Percentiles rank a stretch among this genome's conserved stretches.
phyloP scores from a whole-genome alignment of 1,140 invertebrate genomes.

The Drosophila aff. region DNA sequence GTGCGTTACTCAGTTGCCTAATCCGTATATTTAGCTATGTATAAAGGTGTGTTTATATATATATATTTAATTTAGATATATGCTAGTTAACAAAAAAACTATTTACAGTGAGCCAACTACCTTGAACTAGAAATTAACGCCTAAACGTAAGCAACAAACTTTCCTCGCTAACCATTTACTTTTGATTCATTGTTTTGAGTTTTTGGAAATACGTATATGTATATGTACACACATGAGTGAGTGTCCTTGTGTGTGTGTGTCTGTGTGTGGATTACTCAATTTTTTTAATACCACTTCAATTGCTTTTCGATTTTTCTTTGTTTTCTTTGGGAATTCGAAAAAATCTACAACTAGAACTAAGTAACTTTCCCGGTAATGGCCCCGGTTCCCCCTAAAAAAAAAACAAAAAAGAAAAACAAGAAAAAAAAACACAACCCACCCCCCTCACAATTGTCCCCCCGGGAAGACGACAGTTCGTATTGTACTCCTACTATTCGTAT shows the following conservation, averaged over 20 bases:
- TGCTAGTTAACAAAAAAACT: conserved; percentile 19
- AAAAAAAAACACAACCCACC: conserved; percentile 1
- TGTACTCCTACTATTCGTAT: conserved; percentile 35
- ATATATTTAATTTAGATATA: conserved; percentile 7
- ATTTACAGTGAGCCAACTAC: conserved; percentile 48
- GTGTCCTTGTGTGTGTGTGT: background rate
- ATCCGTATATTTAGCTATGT: conserved; percentile 22
- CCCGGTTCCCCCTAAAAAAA: background rate
- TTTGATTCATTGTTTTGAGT: conserved; percentile 46
- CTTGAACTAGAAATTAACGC: conserved; percentile 46
- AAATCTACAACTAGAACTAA: conserved; percentile 66
- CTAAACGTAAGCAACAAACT: conserved; percentile 63
- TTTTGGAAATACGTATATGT: conserved; percentile 25
- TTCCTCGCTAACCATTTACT: conserved; percentile 37
- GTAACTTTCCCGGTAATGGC: conserved; percentile 25
- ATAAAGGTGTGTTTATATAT: conserved; percentile 9
- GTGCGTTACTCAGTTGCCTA: conserved; percentile 44
- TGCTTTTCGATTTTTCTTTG: conserved; percentile 62
- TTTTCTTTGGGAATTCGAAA: conserved; percentile 21
- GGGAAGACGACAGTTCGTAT: conserved; percentile 48
- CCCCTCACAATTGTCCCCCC: conserved; percentile 13
- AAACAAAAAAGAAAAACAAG: background rate
- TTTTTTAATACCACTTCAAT: conserved; percentile 76
- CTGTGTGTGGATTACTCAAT: conserved; percentile 27
- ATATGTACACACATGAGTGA: conserved; percentile 26